Conservation (phyloP, 2,113 vertebrate genomes). For the Leptobrachium ailaonicum region DNA sequence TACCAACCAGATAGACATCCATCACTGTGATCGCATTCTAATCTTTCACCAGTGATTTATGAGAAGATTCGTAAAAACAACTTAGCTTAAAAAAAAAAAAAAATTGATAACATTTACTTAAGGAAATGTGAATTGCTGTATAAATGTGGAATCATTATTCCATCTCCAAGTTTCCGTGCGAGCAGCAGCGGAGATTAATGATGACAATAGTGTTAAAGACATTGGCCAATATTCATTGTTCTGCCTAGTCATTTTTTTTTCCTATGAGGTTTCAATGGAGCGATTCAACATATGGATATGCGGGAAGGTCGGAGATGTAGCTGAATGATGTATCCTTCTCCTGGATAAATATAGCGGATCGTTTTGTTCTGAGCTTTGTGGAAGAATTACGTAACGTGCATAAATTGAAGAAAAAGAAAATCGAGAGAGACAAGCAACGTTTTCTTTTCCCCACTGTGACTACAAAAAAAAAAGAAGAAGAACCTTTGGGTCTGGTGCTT, state of each 20-base stretch:
- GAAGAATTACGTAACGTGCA: conserved; percentile 17
- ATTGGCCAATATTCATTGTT: conserved; percentile 10
- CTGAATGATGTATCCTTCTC: neutral
- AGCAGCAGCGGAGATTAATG: neutral
- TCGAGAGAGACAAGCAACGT: conserved; percentile 13
- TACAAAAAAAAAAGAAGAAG: neutral
- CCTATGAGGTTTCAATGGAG: conserved; percentile 11
- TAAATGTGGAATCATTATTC: neutral
- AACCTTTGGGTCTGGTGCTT: conserved; percentile 3
- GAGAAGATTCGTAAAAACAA: no score
- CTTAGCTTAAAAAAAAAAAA: no score
- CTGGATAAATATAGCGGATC: conserved; percentile 32
- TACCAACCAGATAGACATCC: no score
- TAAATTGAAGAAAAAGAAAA: conserved; percentile 3
- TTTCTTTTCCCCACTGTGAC: conserved; percentile 3
- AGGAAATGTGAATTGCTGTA: no score
- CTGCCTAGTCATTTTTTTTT: conserved; percentile 12
- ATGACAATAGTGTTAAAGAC: conserved; percentile 5
- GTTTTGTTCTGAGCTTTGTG: neutral
- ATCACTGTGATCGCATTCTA: no score
- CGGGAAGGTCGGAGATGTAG: neutral
- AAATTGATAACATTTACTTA: no score
- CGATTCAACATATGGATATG: neutral
- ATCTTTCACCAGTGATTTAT: no score
- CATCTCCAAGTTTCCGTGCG: conserved; percentile 13